Evolutionary conservation across 2,888 invertebrate genomes (phyloP).

Genomic region (Himalopsyche tibetana): DNA sequence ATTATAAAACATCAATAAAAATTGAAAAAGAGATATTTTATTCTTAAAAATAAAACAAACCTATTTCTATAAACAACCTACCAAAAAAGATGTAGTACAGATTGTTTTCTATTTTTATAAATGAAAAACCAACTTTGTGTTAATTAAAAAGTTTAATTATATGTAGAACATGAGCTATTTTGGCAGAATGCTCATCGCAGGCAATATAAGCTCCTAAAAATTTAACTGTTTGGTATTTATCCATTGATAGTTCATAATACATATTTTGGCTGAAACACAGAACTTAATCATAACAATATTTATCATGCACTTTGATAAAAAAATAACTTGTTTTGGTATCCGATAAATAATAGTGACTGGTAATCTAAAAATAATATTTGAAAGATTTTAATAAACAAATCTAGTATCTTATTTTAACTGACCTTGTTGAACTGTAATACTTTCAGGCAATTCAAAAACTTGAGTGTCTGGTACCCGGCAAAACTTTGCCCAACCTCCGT

Average conservation of each 20-base stretch:
- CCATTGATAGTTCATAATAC: background rate
- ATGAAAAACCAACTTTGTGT: too few relatives aligned
- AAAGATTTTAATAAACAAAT: background rate
- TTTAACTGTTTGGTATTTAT: too few relatives aligned
- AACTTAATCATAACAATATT: background rate
- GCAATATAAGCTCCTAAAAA: too few relatives aligned
- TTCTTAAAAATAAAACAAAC: too few relatives aligned
- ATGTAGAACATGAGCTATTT: too few relatives aligned
- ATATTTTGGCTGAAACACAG: background rate
- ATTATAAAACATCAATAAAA: too few relatives aligned
- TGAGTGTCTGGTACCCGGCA: conserved; percentile 79
- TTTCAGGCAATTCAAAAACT: conserved; percentile 78
- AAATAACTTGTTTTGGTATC: background rate
- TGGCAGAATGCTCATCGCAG: too few relatives aligned
- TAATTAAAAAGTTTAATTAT: too few relatives aligned
- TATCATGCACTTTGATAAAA: background rate
- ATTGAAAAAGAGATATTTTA: too few relatives aligned
- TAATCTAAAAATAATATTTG: background rate
- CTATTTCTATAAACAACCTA: too few relatives aligned
- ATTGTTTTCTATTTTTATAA: too few relatives aligned
- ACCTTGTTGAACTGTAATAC: conserved; percentile 79
- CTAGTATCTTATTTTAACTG: conserved; percentile 20
- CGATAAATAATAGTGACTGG: background rate
- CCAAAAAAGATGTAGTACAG: too few relatives aligned
- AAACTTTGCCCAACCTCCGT: conserved; percentile 85